Evolutionary conservation across 2,888 invertebrate genomes (phyloP), one percentile per base, ranked within the genome.

Genomic region (Chaetogeoica ovagalla): DNA sequence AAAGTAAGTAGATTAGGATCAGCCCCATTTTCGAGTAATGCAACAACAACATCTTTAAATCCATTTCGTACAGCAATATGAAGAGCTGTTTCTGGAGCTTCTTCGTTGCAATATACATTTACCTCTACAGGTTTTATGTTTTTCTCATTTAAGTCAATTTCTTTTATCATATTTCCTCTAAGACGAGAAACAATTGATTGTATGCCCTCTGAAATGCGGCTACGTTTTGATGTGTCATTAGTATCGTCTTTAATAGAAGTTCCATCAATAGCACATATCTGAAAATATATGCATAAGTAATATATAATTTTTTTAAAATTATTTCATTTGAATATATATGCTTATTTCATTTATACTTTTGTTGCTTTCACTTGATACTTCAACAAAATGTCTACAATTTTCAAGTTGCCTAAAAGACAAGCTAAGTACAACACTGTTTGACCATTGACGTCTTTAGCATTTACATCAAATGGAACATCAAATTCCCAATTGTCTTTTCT

Each of bases 391-490:
- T 93, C 92, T 0, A 94, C 91, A 73, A 96, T 89, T 82, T 91
- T 90, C 82, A 90, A 88, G 86, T 95, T 94, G 30, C 95, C 95
- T 79, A 94, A 89, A 82, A 93, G 90, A 86, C 95, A 93, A 17
- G 97, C 95, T 82, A 96, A 91, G 87, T 97, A 97, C 17, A 98
- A 88, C 76, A 96, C 92, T 82, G 93, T 97, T 87, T 97, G 96
- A 0, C 95, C 95, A 48, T 94, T 93, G 6, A 93, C 94, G 87
- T 96, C 96, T 83, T 92, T 90, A 66, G 93, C 91, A 87, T 98
- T 98, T 71, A 97, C 90, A 87, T 98, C 97, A 86, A 97, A 96
- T n/a, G 96, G 92, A 86, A 94, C 90, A 39, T 90, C 89, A 88
- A 95, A 98, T 86, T 94, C 94, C 90, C 91, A 93, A 79, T 91